phyloP scores from a whole-genome alignment of 2,797 vertebrate genomes.

The Neostethus bicornis region DNA sequence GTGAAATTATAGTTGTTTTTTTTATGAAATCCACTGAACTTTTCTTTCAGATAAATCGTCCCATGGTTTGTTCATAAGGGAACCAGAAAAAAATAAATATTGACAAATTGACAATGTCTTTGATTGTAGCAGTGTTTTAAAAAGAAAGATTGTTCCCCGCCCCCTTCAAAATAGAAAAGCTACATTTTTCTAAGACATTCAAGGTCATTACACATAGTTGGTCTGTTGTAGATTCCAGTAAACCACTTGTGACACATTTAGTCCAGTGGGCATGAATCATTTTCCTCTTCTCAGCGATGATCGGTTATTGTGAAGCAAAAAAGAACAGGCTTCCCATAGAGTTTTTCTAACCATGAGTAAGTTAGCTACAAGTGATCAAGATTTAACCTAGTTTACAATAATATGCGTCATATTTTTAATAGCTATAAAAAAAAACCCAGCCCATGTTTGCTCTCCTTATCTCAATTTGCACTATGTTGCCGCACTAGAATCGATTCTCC shows the following conservation, averaged over 20 bases:
- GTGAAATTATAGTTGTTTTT: too few relatives aligned
- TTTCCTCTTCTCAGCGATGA: constrained; percentile 49
- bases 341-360: constrained; percentile 32
- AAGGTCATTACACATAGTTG: constrained; percentile 1
- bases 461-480: not conserved
- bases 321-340: constrained; percentile 43
- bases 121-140: not conserved
- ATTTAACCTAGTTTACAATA: constrained; percentile 34
- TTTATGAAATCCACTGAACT: too few relatives aligned
- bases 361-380: constrained; percentile 54
- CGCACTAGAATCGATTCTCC: not conserved
- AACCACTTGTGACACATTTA: constrained; percentile 27
- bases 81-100: too few relatives aligned
- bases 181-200: not conserved
- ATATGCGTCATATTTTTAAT: constrained; percentile 15
- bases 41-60: too few relatives aligned
- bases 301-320: constrained; percentile 40
- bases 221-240: constrained; percentile 4
- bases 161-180: accelerated
- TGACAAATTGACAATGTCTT: too few relatives aligned
- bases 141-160: not conserved
- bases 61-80: too few relatives aligned
- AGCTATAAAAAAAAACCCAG: constrained; percentile 12
- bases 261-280: constrained; percentile 48
- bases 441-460: not conserved